These are phyloP conservation scores for Gallinago stenura DNA, from an alignment of 2,797 vertebrate genomes.

Conservation along the genomic window DNA sequence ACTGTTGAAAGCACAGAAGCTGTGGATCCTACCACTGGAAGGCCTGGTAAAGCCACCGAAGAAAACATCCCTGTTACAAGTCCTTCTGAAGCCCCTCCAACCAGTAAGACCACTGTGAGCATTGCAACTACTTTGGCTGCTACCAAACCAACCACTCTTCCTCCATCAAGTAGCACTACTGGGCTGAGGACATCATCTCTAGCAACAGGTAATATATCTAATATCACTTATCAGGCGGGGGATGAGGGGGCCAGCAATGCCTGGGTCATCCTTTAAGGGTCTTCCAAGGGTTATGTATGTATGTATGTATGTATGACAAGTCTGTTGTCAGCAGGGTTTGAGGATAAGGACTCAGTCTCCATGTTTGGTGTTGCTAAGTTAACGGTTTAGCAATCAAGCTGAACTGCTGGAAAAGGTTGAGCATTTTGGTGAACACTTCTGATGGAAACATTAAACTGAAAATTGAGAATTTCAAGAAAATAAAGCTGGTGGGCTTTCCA, in stretches of 20 bases:
- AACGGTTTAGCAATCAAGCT: neutral
- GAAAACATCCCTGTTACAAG: constrained; percentile 38
- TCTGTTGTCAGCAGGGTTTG: neutral
- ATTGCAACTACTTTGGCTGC: constrained; percentile 64
- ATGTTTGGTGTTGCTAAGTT: neutral
- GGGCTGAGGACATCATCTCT: constrained; percentile 19
- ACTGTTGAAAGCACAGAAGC: constrained; percentile 64
- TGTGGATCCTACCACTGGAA: constrained; percentile 69
- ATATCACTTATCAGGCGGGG: neutral
- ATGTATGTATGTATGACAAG: neutral
- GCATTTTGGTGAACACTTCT: neutral
- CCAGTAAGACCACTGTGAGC: constrained; percentile 61
- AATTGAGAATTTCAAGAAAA: neutral
- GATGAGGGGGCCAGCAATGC: accelerated
- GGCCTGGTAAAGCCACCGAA: constrained; percentile 32
- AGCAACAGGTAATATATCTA: constrained; percentile 74
- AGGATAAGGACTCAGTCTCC: neutral
- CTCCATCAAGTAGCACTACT: constrained; percentile 40
- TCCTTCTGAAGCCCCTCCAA: constrained; percentile 58
- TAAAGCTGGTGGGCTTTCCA: neutral
- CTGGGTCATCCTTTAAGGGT: neutral
- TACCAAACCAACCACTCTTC: constrained; percentile 57
- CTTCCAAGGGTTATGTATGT: accelerated
- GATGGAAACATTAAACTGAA: neutral
- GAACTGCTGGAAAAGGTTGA: neutral